Evolutionary conservation across 2,888 invertebrate genomes (phyloP).

Genomic region (Calliopum simillimum): DNA sequence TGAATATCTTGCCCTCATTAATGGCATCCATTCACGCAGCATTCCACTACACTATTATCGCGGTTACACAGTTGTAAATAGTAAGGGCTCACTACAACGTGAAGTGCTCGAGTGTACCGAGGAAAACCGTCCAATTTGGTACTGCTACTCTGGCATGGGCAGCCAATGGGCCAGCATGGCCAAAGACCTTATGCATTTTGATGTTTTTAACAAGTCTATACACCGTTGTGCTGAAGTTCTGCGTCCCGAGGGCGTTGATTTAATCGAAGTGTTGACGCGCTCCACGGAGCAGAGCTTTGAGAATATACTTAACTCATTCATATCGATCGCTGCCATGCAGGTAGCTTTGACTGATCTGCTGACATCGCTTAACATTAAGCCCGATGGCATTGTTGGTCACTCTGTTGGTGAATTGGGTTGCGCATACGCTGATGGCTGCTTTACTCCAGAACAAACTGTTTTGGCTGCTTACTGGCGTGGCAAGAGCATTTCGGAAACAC

Average conservation of each 20-base stretch:
- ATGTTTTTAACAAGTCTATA: constrained; percentile 84
- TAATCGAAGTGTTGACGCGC: constrained; percentile 82
- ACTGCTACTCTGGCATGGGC: constrained; percentile 97
- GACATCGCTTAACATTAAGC: constrained; percentile 78
- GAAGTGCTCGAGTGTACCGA: constrained; percentile 70
- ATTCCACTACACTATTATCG: constrained; percentile 83
- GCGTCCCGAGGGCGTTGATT: constrained; percentile 82
- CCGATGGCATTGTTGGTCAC: constrained; percentile 97
- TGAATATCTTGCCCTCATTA: constrained; percentile 81
- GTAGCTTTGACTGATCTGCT: constrained; percentile 94
- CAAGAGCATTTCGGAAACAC: constrained; percentile 81
- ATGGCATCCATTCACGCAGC: constrained; percentile 77
- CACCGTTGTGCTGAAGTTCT: constrained; percentile 81
- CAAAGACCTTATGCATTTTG: constrained; percentile 83
- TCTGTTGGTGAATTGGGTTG: constrained; percentile 81
- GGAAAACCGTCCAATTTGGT: constrained; percentile 89
- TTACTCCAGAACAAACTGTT: constrained; percentile 94
- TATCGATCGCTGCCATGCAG: constrained; percentile 95
- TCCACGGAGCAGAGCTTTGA: constrained; percentile 84
- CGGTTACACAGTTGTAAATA: constrained; percentile 82
- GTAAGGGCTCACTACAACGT: constrained; percentile 65
- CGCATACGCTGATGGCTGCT: constrained; percentile 95
- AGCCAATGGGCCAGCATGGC: constrained; percentile 98
- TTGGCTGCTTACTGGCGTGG: constrained; percentile 95
- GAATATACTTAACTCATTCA: constrained; percentile 89